Conservation (phyloP, 2,888 invertebrate genomes). For the Latrodectus hesperus region DNA sequence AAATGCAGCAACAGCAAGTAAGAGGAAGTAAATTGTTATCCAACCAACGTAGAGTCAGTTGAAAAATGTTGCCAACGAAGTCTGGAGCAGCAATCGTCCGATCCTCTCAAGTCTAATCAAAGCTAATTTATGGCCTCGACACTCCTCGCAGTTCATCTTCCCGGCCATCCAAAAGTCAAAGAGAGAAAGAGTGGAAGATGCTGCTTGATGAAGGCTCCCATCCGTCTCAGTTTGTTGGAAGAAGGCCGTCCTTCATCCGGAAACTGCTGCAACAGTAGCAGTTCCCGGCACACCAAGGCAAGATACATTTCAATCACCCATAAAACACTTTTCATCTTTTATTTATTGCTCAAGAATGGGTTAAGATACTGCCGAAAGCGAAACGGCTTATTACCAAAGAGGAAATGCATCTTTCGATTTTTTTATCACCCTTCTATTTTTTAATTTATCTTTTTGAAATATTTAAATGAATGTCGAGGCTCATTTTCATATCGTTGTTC, state of each 20-base stretch:
- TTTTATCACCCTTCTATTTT: no score
- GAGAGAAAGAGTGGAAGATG: not conserved
- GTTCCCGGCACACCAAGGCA: not conserved
- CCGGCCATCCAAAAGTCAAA: not conserved
- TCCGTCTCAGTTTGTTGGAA: slow-evolving; percentile 9
- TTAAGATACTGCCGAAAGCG: not conserved
- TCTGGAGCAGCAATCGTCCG: not conserved
- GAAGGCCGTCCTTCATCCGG: not conserved
- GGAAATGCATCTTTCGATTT: not conserved
- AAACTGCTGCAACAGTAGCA: not conserved
- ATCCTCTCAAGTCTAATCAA: slow-evolving; percentile 35
- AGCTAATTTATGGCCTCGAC: slow-evolving; percentile 47
- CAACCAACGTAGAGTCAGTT: slow-evolving; percentile 5
- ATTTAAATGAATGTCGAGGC: no score
- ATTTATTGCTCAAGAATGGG: not conserved
- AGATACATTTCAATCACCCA: not conserved
- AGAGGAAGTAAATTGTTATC: slow-evolving; percentile 17
- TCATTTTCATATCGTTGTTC: no score
- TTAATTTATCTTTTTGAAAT: no score
- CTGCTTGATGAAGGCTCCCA: not conserved
- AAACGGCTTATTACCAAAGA: not conserved
- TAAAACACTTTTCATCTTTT: not conserved
- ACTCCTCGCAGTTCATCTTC: slow-evolving; percentile 33
- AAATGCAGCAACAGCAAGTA: not conserved
- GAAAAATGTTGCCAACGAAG: slow-evolving; percentile 32